A percentile compares a stretch with the other conserved stretches of the same genome.
These are phyloP conservation scores for Pogona vitticeps DNA, from an alignment of 2,113 vertebrate species.

Conservation along the genomic window DNA sequence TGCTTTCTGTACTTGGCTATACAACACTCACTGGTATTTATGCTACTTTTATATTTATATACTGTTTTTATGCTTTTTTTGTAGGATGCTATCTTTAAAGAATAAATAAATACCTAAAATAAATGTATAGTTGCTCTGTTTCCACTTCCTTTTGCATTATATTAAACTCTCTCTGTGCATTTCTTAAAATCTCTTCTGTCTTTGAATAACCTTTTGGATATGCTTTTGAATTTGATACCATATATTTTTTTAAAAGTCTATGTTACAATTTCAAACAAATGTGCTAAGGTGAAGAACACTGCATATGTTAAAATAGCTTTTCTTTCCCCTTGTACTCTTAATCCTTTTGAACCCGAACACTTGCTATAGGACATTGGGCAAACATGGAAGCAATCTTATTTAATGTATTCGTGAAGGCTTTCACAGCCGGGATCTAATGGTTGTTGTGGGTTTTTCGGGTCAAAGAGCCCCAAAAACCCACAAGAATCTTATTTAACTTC, in stretches of 20 bases:
- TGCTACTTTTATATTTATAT: constrained; percentile 3
- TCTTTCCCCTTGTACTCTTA: neutral
- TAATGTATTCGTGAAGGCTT: no score
- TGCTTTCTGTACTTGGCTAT: neutral
- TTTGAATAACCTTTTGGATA: neutral
- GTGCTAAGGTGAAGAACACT: neutral
- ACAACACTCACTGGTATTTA: constrained; percentile 5
- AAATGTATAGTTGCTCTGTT: constrained; percentile 3
- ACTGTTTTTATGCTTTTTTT: neutral
- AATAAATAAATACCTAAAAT: constrained; percentile 5
- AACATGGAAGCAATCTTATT: constrained; percentile 21
- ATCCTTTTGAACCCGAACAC: constrained; percentile 6
- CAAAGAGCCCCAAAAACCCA: no score
- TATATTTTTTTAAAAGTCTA: neutral
- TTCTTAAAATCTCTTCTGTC: constrained; percentile 8
- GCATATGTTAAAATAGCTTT: constrained; percentile 14
- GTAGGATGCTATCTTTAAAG: neutral
- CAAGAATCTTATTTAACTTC: constrained; percentile 33
- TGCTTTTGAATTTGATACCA: neutral
- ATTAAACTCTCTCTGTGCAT: neutral
- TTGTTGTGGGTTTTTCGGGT: no score
- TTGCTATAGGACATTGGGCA: constrained; percentile 4
- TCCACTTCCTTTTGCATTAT: constrained; percentile 34
- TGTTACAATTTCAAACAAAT: neutral
- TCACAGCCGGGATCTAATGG: no score